phyloP scores from a whole-genome alignment of 2,888 invertebrate species.

The Nesidiocoris tenuis region DNA sequence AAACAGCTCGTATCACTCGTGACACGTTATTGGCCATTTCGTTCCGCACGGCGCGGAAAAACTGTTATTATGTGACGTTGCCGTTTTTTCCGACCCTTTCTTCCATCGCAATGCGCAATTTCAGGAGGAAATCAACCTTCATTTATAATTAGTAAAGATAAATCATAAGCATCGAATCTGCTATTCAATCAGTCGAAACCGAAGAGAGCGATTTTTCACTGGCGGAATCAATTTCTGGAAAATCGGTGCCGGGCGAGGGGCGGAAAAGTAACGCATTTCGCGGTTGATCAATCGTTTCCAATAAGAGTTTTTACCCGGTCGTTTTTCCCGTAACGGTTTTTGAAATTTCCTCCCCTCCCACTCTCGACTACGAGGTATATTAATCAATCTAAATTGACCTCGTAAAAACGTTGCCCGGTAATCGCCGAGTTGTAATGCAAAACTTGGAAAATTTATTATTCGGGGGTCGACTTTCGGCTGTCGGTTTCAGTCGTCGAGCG shows the following conservation, averaged over 20 bases:
- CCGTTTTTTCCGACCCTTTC: too few relatives aligned
- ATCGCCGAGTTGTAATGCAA: not conserved
- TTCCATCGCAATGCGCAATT: too few relatives aligned
- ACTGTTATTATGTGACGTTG: too few relatives aligned
- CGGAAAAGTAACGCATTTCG: not conserved
- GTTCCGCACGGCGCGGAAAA: too few relatives aligned
- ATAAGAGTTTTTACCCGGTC: slow-evolving; percentile 25
- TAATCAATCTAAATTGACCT: slow-evolving; percentile 12
- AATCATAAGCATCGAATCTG: slow-evolving; percentile 43
- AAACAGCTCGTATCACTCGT: too few relatives aligned
- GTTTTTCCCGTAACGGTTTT: not conserved
- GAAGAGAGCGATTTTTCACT: slow-evolving; percentile 2
- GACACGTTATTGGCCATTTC: too few relatives aligned
- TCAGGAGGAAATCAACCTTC: not conserved
- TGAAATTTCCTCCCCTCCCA: not conserved
- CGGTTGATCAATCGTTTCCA: slow-evolving; percentile 31
- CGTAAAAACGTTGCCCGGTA: not conserved
- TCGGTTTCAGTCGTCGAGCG: not conserved
- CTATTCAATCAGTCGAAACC: slow-evolving; percentile 34
- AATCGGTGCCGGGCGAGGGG: not conserved
- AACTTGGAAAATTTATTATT: not conserved
- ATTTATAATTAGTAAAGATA: slow-evolving; percentile 47
- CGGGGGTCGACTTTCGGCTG: not conserved
- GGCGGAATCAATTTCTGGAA: not conserved
- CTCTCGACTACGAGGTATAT: not conserved